Base-by-base conservation (phyloP, 92 coral and sea anemone species). In the Plumapathes pennacea region DNA sequence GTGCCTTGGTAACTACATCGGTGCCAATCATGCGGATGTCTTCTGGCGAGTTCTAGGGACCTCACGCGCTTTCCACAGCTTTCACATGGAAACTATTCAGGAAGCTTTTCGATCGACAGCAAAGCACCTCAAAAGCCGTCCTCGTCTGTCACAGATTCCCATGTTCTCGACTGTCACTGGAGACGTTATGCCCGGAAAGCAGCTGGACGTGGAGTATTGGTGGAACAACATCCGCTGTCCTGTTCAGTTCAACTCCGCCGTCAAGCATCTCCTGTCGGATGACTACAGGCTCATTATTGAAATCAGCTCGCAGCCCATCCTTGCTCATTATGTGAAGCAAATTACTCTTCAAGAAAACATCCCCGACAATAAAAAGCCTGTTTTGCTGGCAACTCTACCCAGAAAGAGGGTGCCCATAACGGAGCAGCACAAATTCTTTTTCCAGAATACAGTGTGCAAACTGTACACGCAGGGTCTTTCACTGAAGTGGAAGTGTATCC, bases 81-180 rank as follows among this genome's bases (percentile, higher is more conserved):
- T 31, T 5, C 76, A 90, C 29, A 85, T 90, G 68, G 95, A 86
- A 22, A 37, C 48, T 15, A 57, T 90, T 28, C 76, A 82, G 69
- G 38, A 57, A 18, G 43, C 74, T 21, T 90, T 86, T 54, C 50
- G 21, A 19, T 72, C 38, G 25, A 85, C 55, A 0, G 38, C 66
- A 22, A 52, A 55, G 11, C 49, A 53, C 13, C n/a, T 78, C 21
- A 25, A 67, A 4, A 5, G 77, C 2, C 48, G 45, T 5, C 81
- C 89, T n/a, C 69, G 74, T 40, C 50, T 47, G 33, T 61, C 86
- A 13, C 64, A 39, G 40, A 74, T 90, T 18, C 90, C 97, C 10
- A 74, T 90, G 81, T 90, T 85, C 46, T 90, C 97, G 19, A 85
- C 97, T 21, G 95, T 85, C 2, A 29, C 47, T 8, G 97, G 97